Percentiles rank a stretch among this genome's conserved stretches.
phyloP scores from a whole-genome alignment of 2,888 invertebrate genomes.

The Macroteleia sp. region DNA sequence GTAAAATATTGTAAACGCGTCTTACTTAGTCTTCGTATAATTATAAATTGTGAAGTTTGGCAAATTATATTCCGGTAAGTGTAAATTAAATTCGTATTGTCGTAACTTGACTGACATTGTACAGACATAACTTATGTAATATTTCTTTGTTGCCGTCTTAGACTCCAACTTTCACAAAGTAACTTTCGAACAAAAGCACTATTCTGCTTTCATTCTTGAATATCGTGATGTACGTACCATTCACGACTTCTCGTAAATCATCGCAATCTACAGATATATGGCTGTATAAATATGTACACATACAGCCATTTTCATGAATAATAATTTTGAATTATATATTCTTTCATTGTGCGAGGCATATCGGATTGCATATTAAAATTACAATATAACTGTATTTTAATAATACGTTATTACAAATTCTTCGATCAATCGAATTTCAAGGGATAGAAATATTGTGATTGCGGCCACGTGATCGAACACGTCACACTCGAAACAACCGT shows the following conservation, averaged over 20 bases:
- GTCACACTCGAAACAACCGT: no score
- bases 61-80: constrained; percentile 45
- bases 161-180: constrained; percentile 52
- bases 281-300: constrained; percentile 48
- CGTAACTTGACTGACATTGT: constrained; percentile 53
- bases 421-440: constrained; percentile 19
- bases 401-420: constrained; percentile 37
- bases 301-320: constrained; percentile 49
- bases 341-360: constrained; percentile 32
- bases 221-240: constrained; percentile 58
- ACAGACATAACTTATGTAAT: constrained; percentile 45
- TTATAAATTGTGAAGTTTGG: constrained; percentile 42
- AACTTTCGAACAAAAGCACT: constrained; percentile 54
- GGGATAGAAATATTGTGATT: neutral
- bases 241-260: constrained; percentile 52
- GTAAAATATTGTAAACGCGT: no score
- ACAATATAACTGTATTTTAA: constrained; percentile 38
- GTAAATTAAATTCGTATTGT: constrained; percentile 52
- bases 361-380: constrained; percentile 34
- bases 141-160: constrained; percentile 52
- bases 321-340: constrained; percentile 48
- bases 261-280: constrained; percentile 50
- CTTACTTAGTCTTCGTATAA: no score
- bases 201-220: constrained; percentile 56
- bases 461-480: no score